Evolutionary conservation across 2,888 invertebrate species (phyloP).

Genomic region (Nycteola revayana): DNA sequence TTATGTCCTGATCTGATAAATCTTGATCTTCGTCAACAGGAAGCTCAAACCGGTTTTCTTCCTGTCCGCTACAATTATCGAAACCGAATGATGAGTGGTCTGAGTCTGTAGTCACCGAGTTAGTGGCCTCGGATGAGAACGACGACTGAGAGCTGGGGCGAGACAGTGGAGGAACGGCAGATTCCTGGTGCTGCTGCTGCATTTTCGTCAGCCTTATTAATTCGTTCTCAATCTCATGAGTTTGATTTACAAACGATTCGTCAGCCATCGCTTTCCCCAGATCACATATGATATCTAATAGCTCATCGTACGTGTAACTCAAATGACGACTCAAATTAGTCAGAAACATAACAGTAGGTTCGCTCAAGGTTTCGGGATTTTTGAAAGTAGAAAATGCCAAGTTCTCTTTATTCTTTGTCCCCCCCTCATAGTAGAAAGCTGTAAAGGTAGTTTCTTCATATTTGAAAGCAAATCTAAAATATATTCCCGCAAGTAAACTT

Average conservation of each 20-base stretch:
- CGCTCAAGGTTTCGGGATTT: not conserved
- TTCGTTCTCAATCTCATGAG: not conserved
- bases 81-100: no score
- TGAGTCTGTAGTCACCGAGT: no score
- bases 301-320: not conserved
- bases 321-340: not conserved
- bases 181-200: not conserved
- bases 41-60: no score
- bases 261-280: not conserved
- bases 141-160: no score
- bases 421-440: not conserved
- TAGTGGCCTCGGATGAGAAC: no score
- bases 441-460: not conserved
- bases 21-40: no score
- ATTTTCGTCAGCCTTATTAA: not conserved
- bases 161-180: no score
- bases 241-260: not conserved
- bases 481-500: constrained; percentile 90
- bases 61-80: no score
- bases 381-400: not conserved
- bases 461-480: constrained; percentile 72
- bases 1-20: no score
- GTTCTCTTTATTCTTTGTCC: not conserved
- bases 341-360: not conserved
- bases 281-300: not conserved